Percentiles rank a stretch among this genome's conserved stretches.
phyloP scores from a whole-genome alignment of 2,888 invertebrate species.

The Hoplodrina ambigua region DNA sequence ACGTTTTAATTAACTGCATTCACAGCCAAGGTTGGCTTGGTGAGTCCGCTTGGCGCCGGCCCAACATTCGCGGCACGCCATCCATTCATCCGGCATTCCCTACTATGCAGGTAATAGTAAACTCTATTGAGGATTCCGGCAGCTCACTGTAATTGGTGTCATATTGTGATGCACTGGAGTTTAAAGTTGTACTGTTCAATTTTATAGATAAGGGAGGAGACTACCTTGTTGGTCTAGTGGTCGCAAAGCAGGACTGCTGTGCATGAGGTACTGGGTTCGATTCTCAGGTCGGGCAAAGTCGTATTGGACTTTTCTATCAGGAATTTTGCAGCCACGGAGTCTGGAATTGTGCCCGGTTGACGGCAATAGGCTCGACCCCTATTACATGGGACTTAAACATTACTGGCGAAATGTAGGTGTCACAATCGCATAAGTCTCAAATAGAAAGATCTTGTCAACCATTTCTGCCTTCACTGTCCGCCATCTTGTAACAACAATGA shows the following conservation, averaged over 20 bases:
- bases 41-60: conserved; percentile 41
- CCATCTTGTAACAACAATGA: conserved; percentile 11
- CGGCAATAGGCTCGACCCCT: too few species aligned
- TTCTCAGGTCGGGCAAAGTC: too few species aligned
- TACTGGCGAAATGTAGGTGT: neutral
- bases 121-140: conserved; percentile 18
- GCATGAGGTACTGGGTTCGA: too few species aligned
- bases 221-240: too few species aligned
- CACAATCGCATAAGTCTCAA: neutral
- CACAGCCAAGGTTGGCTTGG: conserved; percentile 28
- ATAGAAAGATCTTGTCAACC: neutral
- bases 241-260: too few species aligned
- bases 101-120: conserved; percentile 8
- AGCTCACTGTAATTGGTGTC: neutral
- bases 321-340: too few species aligned
- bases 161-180: neutral
- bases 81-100: conserved; percentile 52
- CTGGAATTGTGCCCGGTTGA: too few species aligned
- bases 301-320: too few species aligned
- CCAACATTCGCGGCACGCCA: conserved; percentile 39
- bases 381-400: too few species aligned
- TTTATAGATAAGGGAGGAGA: too few species aligned
- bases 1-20: conserved; percentile 25
- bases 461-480: conserved; percentile 12
- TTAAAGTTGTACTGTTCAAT: too few species aligned